Evolutionary conservation across 2,888 invertebrate species (phyloP).

Genomic region (Carpatolechia fugitivella): DNA sequence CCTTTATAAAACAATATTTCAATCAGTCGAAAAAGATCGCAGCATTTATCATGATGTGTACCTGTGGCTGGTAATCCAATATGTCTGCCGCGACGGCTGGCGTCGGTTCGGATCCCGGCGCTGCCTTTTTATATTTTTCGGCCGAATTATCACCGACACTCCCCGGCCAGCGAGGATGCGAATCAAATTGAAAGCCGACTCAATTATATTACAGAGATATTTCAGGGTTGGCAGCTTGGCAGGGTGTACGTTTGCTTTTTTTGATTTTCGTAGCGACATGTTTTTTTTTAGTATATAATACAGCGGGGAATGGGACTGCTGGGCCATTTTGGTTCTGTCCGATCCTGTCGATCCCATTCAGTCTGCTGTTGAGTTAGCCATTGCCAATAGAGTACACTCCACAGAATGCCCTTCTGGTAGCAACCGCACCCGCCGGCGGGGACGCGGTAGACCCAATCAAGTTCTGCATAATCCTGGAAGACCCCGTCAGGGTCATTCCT

Average conservation of each 20-base stretch:
- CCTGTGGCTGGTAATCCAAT: conserved; percentile 63
- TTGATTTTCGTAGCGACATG: too few species aligned
- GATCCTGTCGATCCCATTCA: too few species aligned
- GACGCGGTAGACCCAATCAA: too few species aligned
- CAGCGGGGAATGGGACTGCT: too few species aligned
- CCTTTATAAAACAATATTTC: conserved; percentile 5
- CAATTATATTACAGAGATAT: conserved; percentile 70
- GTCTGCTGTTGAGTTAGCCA: too few species aligned
- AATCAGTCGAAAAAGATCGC: background rate
- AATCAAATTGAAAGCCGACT: conserved; percentile 79
- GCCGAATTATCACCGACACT: conserved; percentile 77
- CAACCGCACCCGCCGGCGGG: too few species aligned
- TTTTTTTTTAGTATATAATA: background rate
- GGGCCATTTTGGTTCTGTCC: too few species aligned
- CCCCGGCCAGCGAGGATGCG: conserved; percentile 66
- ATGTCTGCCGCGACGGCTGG: conserved; percentile 53
- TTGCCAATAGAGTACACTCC: too few species aligned
- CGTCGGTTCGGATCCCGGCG: conserved; percentile 38
- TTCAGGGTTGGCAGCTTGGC: conserved; percentile 50
- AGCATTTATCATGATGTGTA: background rate
- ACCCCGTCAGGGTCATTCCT: too few species aligned
- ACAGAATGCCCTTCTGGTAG: too few species aligned
- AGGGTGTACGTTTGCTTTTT: background rate
- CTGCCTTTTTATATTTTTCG: conserved; percentile 76
- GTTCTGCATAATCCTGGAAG: too few species aligned